Conservation (phyloP, 2,888 invertebrate genomes). For the Macrophya alboannulata region DNA sequence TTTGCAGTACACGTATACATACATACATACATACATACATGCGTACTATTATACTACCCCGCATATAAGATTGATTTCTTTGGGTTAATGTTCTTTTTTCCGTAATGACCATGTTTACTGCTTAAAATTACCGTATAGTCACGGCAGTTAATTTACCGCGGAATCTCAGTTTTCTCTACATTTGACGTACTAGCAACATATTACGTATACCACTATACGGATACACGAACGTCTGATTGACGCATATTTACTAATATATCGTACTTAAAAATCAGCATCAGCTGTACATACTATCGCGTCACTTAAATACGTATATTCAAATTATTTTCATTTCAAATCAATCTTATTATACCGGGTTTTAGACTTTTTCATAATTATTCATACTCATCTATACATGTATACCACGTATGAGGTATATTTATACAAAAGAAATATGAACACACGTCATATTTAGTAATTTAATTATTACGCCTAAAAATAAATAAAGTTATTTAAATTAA, state of each 20-base stretch:
- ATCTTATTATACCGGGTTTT: neutral
- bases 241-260: slow-evolving; percentile 11
- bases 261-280: neutral
- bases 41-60: neutral
- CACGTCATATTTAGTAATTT: neutral
- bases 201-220: neutral
- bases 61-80: slow-evolving; percentile 11
- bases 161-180: neutral
- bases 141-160: neutral
- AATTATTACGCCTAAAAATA: neutral
- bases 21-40: too few species aligned
- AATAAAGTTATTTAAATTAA: neutral
- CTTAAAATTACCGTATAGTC: neutral
- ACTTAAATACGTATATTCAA: neutral
- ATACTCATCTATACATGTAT: neutral
- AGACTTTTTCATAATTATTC: neutral
- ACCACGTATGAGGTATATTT: neutral
- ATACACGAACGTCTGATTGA: slow-evolving; percentile 13
- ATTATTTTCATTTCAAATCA: neutral
- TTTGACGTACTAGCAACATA: slow-evolving; percentile 11
- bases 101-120: slow-evolving; percentile 15
- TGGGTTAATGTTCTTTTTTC: slow-evolving; percentile 5
- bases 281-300: neutral
- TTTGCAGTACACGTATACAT: neutral
- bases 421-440: neutral